phyloP scores from a whole-genome alignment of 2,113 vertebrate genomes.

The Heterocephalus glaber region DNA sequence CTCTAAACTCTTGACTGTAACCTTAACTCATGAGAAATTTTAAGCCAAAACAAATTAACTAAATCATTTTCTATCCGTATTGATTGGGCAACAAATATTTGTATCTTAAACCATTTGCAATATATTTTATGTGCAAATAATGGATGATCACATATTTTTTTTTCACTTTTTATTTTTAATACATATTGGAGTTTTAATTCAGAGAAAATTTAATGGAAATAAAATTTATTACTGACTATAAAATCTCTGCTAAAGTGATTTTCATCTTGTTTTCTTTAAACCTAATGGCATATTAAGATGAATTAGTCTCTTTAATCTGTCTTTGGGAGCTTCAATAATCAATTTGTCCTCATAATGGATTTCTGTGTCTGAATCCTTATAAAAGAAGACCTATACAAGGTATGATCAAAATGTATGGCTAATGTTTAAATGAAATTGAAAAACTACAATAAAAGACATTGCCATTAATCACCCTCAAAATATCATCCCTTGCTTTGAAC shows the following conservation, averaged over 20 bases:
- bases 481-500: not conserved
- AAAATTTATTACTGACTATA: not conserved
- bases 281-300: not conserved
- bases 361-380: not conserved
- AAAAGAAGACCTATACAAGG: not conserved
- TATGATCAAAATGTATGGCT: not conserved
- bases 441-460: not conserved
- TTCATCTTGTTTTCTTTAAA: not conserved
- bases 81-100: not conserved
- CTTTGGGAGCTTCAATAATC: not conserved
- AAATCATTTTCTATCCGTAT: not conserved
- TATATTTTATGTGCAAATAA: not conserved
- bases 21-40: not conserved
- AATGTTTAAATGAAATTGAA: not conserved
- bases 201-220: not conserved
- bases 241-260: not conserved
- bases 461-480: not conserved
- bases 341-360: not conserved
- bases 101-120: not conserved
- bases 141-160: not conserved
- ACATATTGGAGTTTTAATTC: not conserved
- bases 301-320: not conserved
- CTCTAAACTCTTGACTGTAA: not conserved
- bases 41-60: fast-evolving
- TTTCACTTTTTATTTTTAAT: not conserved